A percentile compares a stretch with the other conserved stretches of the same genome.
phyloP scores from a whole-genome alignment of 2,113 vertebrate genomes.

The Taxidea taxus region DNA sequence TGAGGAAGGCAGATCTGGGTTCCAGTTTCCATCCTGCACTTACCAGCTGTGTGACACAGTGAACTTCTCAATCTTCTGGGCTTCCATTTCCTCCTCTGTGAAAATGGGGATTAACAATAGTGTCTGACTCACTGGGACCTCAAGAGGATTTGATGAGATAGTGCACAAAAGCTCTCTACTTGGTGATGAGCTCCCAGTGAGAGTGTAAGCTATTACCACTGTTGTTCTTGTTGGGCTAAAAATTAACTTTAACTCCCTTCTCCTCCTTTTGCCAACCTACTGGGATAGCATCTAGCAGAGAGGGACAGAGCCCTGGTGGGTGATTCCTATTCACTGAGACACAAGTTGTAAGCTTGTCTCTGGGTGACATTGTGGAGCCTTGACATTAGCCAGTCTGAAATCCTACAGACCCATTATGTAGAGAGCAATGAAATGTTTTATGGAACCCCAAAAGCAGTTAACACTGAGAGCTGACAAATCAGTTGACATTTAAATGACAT shows the following conservation, averaged over 20 bases:
- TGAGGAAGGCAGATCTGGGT: background rate
- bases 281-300: background rate
- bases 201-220: background rate
- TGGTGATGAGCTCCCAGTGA: background rate
- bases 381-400: constrained; percentile 66
- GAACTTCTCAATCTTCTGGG: background rate
- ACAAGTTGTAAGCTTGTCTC: background rate
- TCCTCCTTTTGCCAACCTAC: background rate
- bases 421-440: constrained; percentile 78
- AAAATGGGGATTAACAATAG: background rate
- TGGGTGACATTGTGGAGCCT: background rate
- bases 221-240: background rate
- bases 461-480: constrained; percentile 67
- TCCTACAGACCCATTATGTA: constrained; percentile 72
- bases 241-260: background rate
- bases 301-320: background rate
- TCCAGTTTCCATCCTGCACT: background rate
- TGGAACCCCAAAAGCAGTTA: constrained; percentile 76
- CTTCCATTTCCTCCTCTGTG: background rate
- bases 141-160: background rate
- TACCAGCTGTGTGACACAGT: background rate
- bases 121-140: background rate
- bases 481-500: constrained; percentile 53
- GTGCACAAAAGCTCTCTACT: background rate
- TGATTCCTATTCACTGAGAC: background rate